phyloP scores from a whole-genome alignment of 2,888 invertebrate genomes.

The Dugesia japonica region DNA sequence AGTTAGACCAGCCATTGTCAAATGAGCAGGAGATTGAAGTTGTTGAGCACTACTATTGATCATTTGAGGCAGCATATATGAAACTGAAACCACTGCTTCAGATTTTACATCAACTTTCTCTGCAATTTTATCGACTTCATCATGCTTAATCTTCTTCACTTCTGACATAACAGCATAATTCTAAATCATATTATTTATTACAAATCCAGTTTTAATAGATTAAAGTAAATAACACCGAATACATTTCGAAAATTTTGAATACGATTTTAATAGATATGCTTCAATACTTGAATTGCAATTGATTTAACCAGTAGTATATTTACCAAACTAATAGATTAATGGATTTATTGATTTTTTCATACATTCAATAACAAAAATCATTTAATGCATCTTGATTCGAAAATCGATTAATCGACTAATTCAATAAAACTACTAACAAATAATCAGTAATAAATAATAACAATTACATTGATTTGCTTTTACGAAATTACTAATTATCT shows the following conservation, averaged over 20 bases:
- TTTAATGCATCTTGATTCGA: too few species aligned
- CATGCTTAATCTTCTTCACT: not conserved
- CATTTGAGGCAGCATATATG: not conserved
- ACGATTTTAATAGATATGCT: too few species aligned
- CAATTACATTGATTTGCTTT: too few species aligned
- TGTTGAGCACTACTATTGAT: not conserved
- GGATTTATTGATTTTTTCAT: too few species aligned
- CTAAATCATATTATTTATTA: not conserved
- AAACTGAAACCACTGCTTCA: not conserved
- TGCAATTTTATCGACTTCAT: not conserved
- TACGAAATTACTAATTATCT: not conserved
- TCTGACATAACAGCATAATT: not conserved
- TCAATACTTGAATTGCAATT: too few species aligned
- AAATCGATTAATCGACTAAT: too few species aligned
- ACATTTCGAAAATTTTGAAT: not conserved
- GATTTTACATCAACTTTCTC: not conserved
- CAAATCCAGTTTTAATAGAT: not conserved
- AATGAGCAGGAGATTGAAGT: not conserved
- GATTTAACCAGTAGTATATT: too few species aligned
- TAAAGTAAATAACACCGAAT: not conserved
- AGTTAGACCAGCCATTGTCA: not conserved
- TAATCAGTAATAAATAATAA: too few species aligned
- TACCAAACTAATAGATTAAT: too few species aligned
- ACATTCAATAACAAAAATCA: too few species aligned
- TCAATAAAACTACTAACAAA: too few species aligned